Evolutionary conservation across 1,140 invertebrate species (phyloP).

Genomic region (Tachypleus tridentatus): DNA sequence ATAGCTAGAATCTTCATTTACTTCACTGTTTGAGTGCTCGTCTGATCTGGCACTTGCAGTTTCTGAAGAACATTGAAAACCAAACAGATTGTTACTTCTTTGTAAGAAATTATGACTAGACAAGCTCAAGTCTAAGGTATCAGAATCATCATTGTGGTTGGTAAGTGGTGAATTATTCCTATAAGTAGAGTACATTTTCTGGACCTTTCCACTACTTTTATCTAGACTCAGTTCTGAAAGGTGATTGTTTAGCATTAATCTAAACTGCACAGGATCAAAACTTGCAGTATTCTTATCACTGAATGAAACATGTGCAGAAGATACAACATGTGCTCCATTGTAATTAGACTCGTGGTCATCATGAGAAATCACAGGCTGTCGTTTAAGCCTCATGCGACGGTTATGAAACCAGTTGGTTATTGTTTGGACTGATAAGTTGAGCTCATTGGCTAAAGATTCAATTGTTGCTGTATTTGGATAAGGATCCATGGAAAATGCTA

Average conservation of each 20-base stretch:
- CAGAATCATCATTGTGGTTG: conserved; percentile 17
- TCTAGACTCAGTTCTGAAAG: conserved; percentile 53
- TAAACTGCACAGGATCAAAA: conserved; percentile 83
- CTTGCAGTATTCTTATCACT: conserved; percentile 23
- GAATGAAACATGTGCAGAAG: conserved; percentile 15
- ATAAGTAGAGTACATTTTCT: neutral
- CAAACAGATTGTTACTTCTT: neutral
- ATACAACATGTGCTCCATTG: conserved; percentile 18
- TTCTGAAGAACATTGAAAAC: neutral
- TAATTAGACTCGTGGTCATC: conserved; percentile 8
- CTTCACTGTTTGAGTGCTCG: neutral
- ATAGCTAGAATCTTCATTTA: conserved; percentile 38
- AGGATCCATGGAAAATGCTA: conserved; percentile 88
- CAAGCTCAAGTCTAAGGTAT: conserved; percentile 60
- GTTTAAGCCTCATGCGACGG: conserved; percentile 94
- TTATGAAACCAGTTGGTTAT: conserved; percentile 99
- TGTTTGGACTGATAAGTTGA: conserved; percentile 83
- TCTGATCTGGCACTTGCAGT: neutral
- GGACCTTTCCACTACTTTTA: neutral
- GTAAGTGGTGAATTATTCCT: conserved; percentile 12
- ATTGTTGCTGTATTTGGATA: conserved; percentile 93
- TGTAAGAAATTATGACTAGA: conserved; percentile 28
- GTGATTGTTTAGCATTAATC: conserved; percentile 71
- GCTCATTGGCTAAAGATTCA: conserved; percentile 81
- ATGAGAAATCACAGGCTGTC: conserved; percentile 50